These are phyloP conservation scores for Lacerta bilineata DNA, from an alignment of 2,797 vertebrate genomes.

Conservation along the genomic window DNA sequence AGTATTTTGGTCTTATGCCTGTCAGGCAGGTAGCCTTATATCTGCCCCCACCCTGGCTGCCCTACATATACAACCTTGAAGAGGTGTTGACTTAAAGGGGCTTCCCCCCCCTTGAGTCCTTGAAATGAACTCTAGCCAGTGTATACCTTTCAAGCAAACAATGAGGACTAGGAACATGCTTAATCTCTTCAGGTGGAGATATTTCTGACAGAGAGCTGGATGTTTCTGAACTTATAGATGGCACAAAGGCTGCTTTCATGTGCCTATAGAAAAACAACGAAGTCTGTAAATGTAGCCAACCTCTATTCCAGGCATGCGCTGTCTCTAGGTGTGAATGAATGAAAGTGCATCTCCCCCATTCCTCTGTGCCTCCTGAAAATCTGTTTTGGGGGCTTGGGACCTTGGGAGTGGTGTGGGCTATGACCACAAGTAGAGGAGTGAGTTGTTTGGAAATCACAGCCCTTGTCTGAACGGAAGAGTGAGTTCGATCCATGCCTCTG, in stretches of 20 bases:
- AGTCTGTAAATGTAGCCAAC: background rate
- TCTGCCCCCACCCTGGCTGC: background rate
- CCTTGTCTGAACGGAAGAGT: no score
- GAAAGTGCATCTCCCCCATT: background rate
- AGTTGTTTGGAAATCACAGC: background rate
- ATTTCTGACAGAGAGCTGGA: background rate
- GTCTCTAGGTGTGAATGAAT: background rate
- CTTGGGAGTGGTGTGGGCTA: background rate
- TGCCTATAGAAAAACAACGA: background rate
- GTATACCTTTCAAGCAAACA: background rate
- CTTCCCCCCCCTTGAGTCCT: background rate
- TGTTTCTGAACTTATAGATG: background rate
- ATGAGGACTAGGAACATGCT: background rate
- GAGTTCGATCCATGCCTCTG: background rate
- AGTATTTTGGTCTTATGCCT: slow-evolving; percentile 73
- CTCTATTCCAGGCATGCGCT: background rate
- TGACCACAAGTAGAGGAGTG: background rate
- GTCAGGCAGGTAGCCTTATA: accelerated
- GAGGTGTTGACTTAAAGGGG: background rate
- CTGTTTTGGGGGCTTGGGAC: background rate
- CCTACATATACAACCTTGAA: background rate
- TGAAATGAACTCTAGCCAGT: background rate
- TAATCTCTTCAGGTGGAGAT: background rate
- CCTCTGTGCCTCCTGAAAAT: background rate
- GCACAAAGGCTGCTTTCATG: background rate